A percentile compares a stretch with the other conserved stretches of the same genome.
These are phyloP conservation scores for Dreissena polymorpha DNA, from an alignment of 1,140 invertebrate species.

Conservation along the genomic window DNA sequence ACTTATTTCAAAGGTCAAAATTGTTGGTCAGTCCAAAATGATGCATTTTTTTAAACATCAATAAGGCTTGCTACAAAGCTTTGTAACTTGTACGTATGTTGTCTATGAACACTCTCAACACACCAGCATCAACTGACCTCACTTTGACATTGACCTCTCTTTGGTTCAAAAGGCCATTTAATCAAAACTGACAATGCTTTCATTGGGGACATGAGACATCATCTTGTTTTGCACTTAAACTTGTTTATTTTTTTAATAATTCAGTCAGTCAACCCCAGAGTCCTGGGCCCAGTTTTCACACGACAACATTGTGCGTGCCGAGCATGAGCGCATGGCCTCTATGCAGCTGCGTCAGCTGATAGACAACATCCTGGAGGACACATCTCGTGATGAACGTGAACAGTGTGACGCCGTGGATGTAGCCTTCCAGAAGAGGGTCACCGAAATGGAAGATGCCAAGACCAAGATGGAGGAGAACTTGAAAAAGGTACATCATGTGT, in stretches of 20 bases:
- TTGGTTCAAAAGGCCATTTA: too few relatives aligned
- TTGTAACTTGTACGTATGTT: too few relatives aligned
- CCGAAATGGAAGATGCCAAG: constrained; percentile 79
- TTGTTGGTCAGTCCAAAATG: too few relatives aligned
- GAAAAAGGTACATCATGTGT: constrained; percentile 73
- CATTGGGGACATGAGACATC: too few relatives aligned
- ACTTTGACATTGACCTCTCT: too few relatives aligned
- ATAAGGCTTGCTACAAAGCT: too few relatives aligned
- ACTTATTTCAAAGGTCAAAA: too few relatives aligned
- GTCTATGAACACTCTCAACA: too few relatives aligned
- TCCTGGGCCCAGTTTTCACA: constrained; percentile 81
- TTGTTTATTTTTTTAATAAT: constrained; percentile 18
- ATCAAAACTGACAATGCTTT: too few relatives aligned
- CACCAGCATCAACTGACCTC: too few relatives aligned
- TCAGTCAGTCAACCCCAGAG: constrained; percentile 80
- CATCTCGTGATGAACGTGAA: constrained; percentile 79
- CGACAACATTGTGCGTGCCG: constrained; percentile 79
- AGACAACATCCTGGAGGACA: constrained; percentile 79
- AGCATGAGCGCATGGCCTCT: constrained; percentile 80
- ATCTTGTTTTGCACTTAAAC: too few relatives aligned
- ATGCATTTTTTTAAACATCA: too few relatives aligned
- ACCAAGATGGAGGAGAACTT: constrained; percentile 79
- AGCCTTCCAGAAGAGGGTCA: constrained; percentile 76
- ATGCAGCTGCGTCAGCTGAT: constrained; percentile 78
- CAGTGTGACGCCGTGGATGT: constrained; percentile 79